Evolutionary conservation across 2,888 invertebrate species (phyloP), one percentile per base, ranked within the genome.

Genomic region (Epinotia ramella): DNA sequence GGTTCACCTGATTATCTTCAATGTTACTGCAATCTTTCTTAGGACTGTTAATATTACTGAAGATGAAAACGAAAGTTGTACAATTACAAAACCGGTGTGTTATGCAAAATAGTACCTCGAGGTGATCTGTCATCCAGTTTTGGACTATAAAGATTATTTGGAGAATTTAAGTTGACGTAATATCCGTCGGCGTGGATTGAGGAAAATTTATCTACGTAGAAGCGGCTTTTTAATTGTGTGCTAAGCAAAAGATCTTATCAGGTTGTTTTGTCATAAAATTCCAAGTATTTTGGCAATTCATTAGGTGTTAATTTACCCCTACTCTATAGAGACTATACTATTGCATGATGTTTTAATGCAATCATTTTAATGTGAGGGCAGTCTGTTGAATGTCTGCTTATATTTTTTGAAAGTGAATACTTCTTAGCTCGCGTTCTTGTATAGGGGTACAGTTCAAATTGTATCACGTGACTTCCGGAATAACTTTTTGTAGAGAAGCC

Each of bases 11-110:
- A 53, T 33, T 11, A 28, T n/a, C 33, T 33, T 62, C 13, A 33
- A 16, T 33, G 28, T 62, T 62, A 62, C 33, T 62, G 16, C 62
- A 62, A 49, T 24, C 12, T 24, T 65, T 49, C 65, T 65, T 24
- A 67, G 65, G 2, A 16, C 56, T 60, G 16, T 24, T 53, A 33
- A 62, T 62, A 13, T 65, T 65, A 53, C 72, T 76, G 76, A 76
- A 76, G 76, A 76, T 73, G 80, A 84, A 89, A 90, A 87, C 78
- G 89, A 90, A 90, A 89, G 90, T 89, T 87, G 89, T 82, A 84
- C 87, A 87, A 89, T 89, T 89, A 87, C 84, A 73, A 81, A 84
- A 87, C 86, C 83, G 81, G 84, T 81, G 80, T 82, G 86, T 90
- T 89, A 88, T 85, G 85, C 88, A 88, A 90, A 86, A 83, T 83